Conservation (phyloP, 1,140 invertebrate species). For the Orussus abietinus region DNA sequence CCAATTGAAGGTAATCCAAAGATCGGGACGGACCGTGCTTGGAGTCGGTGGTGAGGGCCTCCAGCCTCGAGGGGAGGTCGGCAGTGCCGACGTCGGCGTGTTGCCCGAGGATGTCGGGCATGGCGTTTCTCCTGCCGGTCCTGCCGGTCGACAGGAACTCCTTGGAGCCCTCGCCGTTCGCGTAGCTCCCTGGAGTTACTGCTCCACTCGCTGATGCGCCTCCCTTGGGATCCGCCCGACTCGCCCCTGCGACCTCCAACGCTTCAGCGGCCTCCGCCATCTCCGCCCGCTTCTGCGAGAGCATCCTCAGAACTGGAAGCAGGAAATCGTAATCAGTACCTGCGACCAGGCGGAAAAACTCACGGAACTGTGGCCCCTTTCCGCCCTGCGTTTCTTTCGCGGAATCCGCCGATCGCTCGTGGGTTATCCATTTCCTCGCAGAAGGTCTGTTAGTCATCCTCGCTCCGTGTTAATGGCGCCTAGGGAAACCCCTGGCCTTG, state of each 20-base stretch:
- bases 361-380: no score
- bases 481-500: no score
- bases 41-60: constrained; percentile 60
- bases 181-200: constrained; percentile 34
- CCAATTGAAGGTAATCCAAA: no score
- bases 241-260: constrained; percentile 30
- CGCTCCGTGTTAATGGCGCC: no score
- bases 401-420: no score
- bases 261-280: constrained; percentile 31
- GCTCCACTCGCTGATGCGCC: constrained; percentile 33
- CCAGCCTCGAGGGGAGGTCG: constrained; percentile 65
- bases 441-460: no score
- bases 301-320: constrained; percentile 42
- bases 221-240: constrained; percentile 44
- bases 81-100: constrained; percentile 64
- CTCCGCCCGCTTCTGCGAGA: constrained; percentile 40
- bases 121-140: constrained; percentile 73
- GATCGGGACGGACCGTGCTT: constrained; percentile 21
- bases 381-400: no score
- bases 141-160: constrained; percentile 76
- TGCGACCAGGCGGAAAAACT: no score
- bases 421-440: no score
- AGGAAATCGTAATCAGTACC: no score
- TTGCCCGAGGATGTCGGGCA: constrained; percentile 69
- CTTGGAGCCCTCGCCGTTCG: constrained; percentile 47